A percentile compares a stretch with the other conserved stretches of the same genome.
Conservation (phyloP, 2,888 invertebrate genomes). For the Cyrtodaria siliqua region DNA sequence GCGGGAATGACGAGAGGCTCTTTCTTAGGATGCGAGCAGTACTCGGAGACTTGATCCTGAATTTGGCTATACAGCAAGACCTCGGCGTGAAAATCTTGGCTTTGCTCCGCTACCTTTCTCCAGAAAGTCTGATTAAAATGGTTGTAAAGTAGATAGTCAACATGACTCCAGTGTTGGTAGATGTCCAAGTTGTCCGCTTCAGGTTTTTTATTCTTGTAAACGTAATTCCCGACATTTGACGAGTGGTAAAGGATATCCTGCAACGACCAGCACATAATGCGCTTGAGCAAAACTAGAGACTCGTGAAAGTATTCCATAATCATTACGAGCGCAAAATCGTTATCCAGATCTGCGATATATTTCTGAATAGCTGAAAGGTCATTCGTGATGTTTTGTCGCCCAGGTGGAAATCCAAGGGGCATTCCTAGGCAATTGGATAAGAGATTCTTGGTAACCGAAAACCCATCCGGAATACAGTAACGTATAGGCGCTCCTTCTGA, state of each 20-base stretch:
- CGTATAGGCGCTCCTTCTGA: conserved; percentile 51
- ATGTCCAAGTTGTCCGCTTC: conserved; percentile 57
- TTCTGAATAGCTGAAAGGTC: conserved; percentile 58
- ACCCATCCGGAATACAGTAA: conserved; percentile 81
- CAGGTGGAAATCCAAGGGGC: conserved; percentile 80
- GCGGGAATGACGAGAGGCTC: conserved; percentile 37
- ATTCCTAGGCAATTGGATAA: conserved; percentile 83
- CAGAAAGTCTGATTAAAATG: conserved; percentile 82
- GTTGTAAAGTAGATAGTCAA: conserved; percentile 81
- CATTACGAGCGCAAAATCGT: conserved; percentile 82
- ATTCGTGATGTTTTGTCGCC: conserved; percentile 66
- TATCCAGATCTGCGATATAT: conserved; percentile 76
- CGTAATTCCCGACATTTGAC: conserved; percentile 69
- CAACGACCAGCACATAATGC: conserved; percentile 83
- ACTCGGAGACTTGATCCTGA: conserved; percentile 48
- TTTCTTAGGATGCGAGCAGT: conserved; percentile 17
- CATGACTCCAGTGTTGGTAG: conserved; percentile 76
- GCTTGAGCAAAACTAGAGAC: conserved; percentile 83
- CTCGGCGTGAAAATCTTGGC: conserved; percentile 73
- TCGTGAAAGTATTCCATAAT: conserved; percentile 84
- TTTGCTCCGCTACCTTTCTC: conserved; percentile 69
- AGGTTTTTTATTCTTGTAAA: conserved; percentile 34
- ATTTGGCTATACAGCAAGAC: conserved; percentile 63
- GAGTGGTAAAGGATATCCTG: conserved; percentile 81
- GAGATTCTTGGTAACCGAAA: conserved; percentile 81